A percentile compares a stretch with the other conserved stretches of the same genome.
Evolutionary conservation across 2,797 vertebrate genomes (phyloP).

Genomic region (Limnodromus scolopaceus): DNA sequence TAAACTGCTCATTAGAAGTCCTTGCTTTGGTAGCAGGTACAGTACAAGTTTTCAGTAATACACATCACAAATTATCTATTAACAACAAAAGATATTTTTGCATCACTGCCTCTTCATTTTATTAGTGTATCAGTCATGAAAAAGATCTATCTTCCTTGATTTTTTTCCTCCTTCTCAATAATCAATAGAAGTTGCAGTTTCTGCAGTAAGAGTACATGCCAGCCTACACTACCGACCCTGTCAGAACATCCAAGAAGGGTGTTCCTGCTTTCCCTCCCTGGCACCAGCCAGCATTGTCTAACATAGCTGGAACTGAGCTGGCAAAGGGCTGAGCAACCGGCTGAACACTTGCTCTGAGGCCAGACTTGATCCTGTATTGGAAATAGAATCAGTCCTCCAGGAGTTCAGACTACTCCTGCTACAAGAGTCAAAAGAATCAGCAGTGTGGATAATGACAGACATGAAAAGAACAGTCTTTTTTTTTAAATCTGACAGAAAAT

Average conservation of each 20-base stretch:
- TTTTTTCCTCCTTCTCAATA: background rate
- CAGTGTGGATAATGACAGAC: background rate
- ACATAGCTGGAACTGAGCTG: background rate
- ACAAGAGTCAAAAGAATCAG: background rate
- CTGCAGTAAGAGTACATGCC: background rate
- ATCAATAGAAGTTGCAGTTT: background rate
- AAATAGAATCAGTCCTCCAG: background rate
- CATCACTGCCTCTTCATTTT: background rate
- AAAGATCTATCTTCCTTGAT: background rate
- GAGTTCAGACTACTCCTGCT: background rate
- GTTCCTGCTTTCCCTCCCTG: background rate
- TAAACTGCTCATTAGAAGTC: background rate
- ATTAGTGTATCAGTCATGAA: background rate
- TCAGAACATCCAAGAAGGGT: background rate
- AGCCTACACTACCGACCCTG: background rate
- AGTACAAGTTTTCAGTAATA: background rate
- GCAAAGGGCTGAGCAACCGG: background rate
- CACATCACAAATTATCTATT: background rate
- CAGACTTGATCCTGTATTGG: accelerated
- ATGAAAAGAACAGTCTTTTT: background rate
- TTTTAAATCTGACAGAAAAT: background rate
- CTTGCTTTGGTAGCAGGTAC: background rate
- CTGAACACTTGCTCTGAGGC: background rate
- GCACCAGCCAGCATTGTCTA: background rate
- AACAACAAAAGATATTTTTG: background rate